These are phyloP conservation scores for Rhegmatorhina hoffmannsi DNA, from an alignment of 2,113 vertebrate species.

Conservation along the genomic window DNA sequence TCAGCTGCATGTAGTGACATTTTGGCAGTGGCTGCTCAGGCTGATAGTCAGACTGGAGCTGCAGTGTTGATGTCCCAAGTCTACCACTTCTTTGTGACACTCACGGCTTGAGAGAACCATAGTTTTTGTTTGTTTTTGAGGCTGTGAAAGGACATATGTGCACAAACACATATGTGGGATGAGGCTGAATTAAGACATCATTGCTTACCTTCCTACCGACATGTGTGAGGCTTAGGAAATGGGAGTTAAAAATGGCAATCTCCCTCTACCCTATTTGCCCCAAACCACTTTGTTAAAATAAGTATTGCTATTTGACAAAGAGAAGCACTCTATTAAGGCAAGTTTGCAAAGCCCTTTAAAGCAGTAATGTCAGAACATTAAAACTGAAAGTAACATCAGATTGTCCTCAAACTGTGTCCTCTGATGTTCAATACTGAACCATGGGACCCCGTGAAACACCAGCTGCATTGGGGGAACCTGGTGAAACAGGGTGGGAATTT, in stretches of 20 bases:
- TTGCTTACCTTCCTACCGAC: background rate
- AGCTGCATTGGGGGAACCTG: background rate
- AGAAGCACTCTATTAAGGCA: background rate
- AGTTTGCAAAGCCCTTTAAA: background rate
- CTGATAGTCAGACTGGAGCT: background rate
- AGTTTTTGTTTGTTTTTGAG: background rate
- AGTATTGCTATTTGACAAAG: background rate
- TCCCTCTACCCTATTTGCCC: background rate
- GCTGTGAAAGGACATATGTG: background rate
- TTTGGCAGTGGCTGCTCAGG: background rate
- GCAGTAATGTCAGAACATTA: background rate
- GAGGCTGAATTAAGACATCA: background rate
- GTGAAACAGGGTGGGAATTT: background rate
- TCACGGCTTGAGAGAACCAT: background rate
- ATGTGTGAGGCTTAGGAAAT: background rate
- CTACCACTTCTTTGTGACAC: background rate
- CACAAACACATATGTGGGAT: background rate
- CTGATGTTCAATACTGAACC: background rate
- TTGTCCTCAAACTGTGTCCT: background rate
- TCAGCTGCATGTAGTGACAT: background rate
- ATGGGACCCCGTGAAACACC: background rate
- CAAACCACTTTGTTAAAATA: background rate
- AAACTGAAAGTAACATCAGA: slow-evolving; percentile 21
- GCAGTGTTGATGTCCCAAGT: background rate
- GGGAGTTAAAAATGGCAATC: background rate